Evolutionary conservation across 1,140 invertebrate genomes (phyloP), one percentile per base, ranked within the genome.

Genomic region (Macrobrachium nipponense): DNA sequence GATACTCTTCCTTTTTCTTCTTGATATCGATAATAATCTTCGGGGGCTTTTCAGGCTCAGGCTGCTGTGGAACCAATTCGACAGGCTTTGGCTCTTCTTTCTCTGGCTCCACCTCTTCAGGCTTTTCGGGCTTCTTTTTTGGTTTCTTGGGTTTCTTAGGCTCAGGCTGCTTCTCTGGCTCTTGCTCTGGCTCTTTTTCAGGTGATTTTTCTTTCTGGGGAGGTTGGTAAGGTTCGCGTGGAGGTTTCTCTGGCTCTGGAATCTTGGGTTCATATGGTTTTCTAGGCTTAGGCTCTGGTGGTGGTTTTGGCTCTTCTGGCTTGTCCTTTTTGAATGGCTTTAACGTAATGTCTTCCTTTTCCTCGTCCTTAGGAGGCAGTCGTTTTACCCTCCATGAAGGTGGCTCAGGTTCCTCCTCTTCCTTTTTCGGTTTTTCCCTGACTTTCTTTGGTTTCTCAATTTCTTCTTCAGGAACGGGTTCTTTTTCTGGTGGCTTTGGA

Each of bases 311-410:
- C 58, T 86, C 84, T 43, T 60, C 43, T 10, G 84, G 84, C 51
- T 86, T 86, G 58, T 86, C 84, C 60, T 86, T 86, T 20, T 87
- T 87, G 72, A 89, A 79, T 17, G 89, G 89, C 80, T 88, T 87
- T 58, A 81, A 66, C 10, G 20, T 64, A 7, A 89, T 81, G n/a
- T 66, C 72, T 60, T 87, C 78, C 88, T 90, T 85, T 87, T 90
- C 81, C 89, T 89, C 20, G 15, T 89, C 77, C 60, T 82, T 81
- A 18, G 86, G 79, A 64, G 86, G 86, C 8, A 87, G 80, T 68
- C 75, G 44, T 73, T 78, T 87, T n/a, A 72, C 79, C 72, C 58
- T 82, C 86, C 86, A 87, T 58, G 79, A 82, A 43, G 86, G 86
- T 14, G 70, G 64, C 60, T 87, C 80, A 77, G 80, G 73, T 61